Conservation (phyloP, 2,888 invertebrate genomes). For the Stenotaenia linearis region DNA sequence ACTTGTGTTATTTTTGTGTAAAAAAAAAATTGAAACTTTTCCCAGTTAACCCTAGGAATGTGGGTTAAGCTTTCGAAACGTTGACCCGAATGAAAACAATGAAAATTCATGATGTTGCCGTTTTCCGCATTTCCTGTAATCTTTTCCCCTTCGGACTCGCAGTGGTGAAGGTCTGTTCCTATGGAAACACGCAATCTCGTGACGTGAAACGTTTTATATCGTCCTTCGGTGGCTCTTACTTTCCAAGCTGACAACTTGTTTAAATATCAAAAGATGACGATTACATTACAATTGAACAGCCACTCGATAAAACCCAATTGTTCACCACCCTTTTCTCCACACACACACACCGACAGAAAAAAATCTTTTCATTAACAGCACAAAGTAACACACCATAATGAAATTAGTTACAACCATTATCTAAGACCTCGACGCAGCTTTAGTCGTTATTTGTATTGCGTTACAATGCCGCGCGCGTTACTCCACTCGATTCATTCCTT, state of each 20-base stretch:
- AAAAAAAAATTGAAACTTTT: background rate
- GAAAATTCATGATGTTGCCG: background rate
- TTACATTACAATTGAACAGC: background rate
- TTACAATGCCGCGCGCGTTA: background rate
- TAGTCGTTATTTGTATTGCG: background rate
- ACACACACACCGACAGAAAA: too few species aligned
- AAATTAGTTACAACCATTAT: background rate
- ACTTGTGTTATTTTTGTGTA: too few species aligned
- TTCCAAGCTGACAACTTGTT: background rate
- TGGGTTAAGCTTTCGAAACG: background rate
- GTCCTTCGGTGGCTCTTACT: background rate
- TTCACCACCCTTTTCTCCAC: background rate
- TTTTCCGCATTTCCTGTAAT: background rate
- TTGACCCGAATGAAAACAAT: background rate
- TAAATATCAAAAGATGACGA: slow-evolving; percentile 2
- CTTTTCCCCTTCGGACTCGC: background rate
- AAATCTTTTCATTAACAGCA: too few species aligned
- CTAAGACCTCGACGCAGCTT: background rate
- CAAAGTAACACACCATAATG: too few species aligned
- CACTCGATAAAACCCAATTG: background rate
- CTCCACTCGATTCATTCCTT: background rate
- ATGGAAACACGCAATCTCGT: background rate
- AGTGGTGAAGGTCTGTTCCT: slow-evolving; percentile 6
- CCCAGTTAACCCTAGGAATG: background rate
- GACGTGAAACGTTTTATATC: background rate